Base-by-base conservation (phyloP, 1,140 invertebrate species). In the Centruroides sculpturatus region DNA sequence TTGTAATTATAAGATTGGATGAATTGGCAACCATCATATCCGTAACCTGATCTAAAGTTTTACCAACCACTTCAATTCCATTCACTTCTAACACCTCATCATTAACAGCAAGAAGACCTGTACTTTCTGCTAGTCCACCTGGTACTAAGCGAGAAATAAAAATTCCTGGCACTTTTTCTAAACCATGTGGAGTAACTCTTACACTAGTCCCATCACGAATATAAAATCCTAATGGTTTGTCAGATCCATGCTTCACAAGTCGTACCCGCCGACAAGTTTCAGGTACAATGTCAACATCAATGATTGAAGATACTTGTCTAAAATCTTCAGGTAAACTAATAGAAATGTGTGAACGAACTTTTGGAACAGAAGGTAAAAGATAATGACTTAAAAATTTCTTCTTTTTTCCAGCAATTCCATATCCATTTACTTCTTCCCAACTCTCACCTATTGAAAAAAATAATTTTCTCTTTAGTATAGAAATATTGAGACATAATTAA, bases 21-120 rank as follows among this genome's bases (percentile, higher is more conserved):
- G 92, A 96, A 76, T 99, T 99, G 5, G 97, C 97, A 46, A 99
- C 92, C 97, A 99, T 99, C 97, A 99, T 99, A 75, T 99, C 96
- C 0, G 96, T 99, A 13, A 98, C 95, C 82, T 99, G 96, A 78
- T 99, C 95, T 8, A 98, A 75, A 0, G 92, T 94, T 78, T 97
- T 97, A n/a, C 92, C 92, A 60, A 85, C 85, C 6, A 95, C 95
- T 74, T 99, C 95, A 67, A 99, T 99, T n/a, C 97, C 97, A 75
- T 99, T 99, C 0, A 99, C 97, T 80, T 99, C 97, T 13, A 99
- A 78, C 3, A 99, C 93, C 74, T 99, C 96, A 75, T 99, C 97
- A 72, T 98, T 98, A 12, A 99, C 94, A 1, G 94, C 95, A 59
- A 99, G 77, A 46, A 99, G 79, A 9, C 96, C 96, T 0, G 96